A percentile compares a stretch with the other conserved stretches of the same genome.
Conservation (phyloP, 53 echinoderm and acorn worm genomes). For the Crossaster papposus region DNA sequence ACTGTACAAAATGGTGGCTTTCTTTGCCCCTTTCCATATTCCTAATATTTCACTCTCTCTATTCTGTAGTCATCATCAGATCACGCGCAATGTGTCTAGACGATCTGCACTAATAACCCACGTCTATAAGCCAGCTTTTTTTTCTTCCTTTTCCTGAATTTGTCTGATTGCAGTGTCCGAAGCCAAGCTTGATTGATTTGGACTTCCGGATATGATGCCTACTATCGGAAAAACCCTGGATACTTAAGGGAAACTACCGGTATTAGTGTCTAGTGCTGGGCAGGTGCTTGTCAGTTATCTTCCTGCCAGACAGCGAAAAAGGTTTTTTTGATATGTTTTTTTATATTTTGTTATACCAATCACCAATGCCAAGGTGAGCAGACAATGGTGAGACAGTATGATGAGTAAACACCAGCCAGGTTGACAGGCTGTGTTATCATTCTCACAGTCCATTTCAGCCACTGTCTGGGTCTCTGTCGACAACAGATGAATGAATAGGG, state of each 20-base stretch:
- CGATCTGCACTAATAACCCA: background rate
- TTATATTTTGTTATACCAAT: background rate
- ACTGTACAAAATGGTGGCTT: background rate
- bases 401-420: conserved; percentile 31
- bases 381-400: conserved; percentile 22
- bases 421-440: conserved; percentile 9
- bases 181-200: background rate
- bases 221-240: background rate
- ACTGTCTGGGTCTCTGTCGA: conserved; percentile 2
- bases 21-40: background rate
- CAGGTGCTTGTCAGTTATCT: conserved; percentile 1
- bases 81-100: background rate
- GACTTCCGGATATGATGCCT: conserved; percentile 11
- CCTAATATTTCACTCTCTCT: background rate
- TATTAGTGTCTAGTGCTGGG: conserved; percentile 33
- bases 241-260: conserved; percentile 8
- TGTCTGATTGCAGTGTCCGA: conserved; percentile 12
- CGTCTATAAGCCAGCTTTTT: background rate
- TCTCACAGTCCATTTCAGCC: background rate
- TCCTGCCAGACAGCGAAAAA: conserved; percentile 48
- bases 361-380: conserved; percentile 41
- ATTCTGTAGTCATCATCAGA: background rate
- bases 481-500: background rate
- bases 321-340: background rate
- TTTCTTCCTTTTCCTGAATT: background rate